Conservation (phyloP, 2,113 vertebrate genomes). For the Centrocercus urophasianus region DNA sequence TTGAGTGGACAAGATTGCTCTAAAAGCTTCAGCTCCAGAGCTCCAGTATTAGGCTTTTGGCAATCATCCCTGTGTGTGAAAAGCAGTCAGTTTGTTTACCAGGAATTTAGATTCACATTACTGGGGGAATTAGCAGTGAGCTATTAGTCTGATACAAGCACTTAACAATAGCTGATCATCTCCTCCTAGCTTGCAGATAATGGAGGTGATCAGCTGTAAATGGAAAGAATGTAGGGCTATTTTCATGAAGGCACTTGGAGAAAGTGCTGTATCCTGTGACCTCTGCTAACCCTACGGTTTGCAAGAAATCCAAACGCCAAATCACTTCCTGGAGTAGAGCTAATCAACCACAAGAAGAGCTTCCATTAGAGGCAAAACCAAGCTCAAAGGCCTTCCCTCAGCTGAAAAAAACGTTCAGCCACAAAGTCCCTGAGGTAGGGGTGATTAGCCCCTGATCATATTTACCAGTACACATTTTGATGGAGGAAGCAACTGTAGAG, state of each 20-base stretch:
- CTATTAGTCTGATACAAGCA: conserved; percentile 86
- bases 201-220: conserved; percentile 79
- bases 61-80: conserved; percentile 76
- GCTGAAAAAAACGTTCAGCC: conserved; percentile 24
- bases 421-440: conserved; percentile 23
- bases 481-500: neutral
- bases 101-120: conserved; percentile 84
- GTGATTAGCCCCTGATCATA: neutral
- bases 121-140: conserved; percentile 79
- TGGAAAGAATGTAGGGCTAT: conserved; percentile 68
- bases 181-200: conserved; percentile 78
- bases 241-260: conserved; percentile 57
- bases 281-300: conserved; percentile 62
- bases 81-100: conserved; percentile 83
- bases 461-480: conserved; percentile 12
- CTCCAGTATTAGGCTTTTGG: conserved; percentile 79
- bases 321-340: conserved; percentile 64
- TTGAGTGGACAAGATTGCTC: conserved; percentile 73
- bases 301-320: conserved; percentile 57
- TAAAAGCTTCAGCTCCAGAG: conserved; percentile 79
- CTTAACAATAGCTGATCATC: conserved; percentile 82
- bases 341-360: conserved; percentile 47
- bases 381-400: neutral
- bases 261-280: conserved; percentile 54
- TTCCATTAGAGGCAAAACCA: conserved; percentile 64